Evolutionary conservation across 2,888 invertebrate genomes (phyloP).

Genomic region (Phytoseiulus persimilis): DNA sequence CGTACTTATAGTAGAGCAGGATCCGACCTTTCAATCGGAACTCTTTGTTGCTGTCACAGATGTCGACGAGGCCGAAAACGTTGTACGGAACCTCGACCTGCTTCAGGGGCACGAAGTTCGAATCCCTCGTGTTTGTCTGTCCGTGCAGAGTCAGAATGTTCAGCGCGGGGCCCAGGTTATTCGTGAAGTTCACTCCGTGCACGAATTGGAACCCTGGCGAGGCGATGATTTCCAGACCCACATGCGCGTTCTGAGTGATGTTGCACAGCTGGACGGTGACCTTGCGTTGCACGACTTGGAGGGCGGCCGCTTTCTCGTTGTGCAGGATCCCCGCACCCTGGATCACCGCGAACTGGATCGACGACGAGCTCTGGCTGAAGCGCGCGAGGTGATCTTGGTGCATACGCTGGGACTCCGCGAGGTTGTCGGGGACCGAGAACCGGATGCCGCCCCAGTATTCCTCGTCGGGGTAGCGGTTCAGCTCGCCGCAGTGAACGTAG

Average conservation of each 20-base stretch:
- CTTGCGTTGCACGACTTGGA: conserved; percentile 79
- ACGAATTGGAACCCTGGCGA: conserved; percentile 70
- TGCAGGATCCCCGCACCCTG: conserved; percentile 89
- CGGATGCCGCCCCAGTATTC: conserved; percentile 94
- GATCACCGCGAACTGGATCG: conserved; percentile 60
- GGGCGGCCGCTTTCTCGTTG: conserved; percentile 82
- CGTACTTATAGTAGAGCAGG: conserved; percentile 89
- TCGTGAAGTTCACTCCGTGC: conserved; percentile 59
- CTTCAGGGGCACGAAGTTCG: conserved; percentile 75
- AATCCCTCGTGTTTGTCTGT: conserved; percentile 64
- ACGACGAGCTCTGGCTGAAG: conserved; percentile 14
- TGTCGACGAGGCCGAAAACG: conserved; percentile 85
- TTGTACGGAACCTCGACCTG: conserved; percentile 72
- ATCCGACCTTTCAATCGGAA: conserved; percentile 79
- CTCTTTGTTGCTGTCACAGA: conserved; percentile 89
- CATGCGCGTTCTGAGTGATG: conserved; percentile 72
- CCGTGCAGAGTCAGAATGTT: conserved; percentile 83
- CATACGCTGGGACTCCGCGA: conserved; percentile 19
- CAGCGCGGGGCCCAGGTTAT: conserved; percentile 80
- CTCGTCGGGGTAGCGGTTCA: conserved; percentile 59
- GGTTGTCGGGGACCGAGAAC: conserved; percentile 67
- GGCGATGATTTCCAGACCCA: conserved; percentile 83
- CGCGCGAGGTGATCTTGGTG: conserved; percentile 27
- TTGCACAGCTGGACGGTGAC: conserved; percentile 72
- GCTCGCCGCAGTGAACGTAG: conserved; percentile 77